phyloP scores from a whole-genome alignment of 2,113 vertebrate genomes.

The Melanocharis versteri region DNA sequence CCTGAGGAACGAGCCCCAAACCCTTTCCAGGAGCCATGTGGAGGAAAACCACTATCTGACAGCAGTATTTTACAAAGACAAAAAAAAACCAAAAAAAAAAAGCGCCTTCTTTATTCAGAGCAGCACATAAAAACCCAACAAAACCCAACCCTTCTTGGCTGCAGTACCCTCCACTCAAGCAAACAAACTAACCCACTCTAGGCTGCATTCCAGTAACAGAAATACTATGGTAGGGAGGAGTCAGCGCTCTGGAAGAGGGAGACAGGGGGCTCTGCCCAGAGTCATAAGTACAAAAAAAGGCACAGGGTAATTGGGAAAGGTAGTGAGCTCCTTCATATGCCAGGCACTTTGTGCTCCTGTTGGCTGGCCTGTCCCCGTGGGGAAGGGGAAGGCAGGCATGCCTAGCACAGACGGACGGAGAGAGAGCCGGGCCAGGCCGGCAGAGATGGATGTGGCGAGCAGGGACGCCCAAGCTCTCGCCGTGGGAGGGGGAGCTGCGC shows the following conservation, averaged over 20 bases:
- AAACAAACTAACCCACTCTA: constrained; percentile 66
- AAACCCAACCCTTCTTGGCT: constrained; percentile 64
- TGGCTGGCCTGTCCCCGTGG: neutral
- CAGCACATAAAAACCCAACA: constrained; percentile 80
- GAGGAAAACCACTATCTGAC: neutral
- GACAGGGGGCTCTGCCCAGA: constrained; percentile 19
- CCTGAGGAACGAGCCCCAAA: neutral
- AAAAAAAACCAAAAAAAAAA: neutral
- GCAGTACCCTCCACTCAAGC: constrained; percentile 62
- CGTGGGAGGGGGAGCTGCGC: neutral
- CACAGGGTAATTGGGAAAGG: constrained; percentile 66
- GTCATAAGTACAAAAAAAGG: constrained; percentile 58
- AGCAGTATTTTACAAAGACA: neutral
- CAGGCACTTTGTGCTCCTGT: constrained; percentile 87
- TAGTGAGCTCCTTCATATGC: constrained; percentile 90
- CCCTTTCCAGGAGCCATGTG: neutral
- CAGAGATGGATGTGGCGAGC: neutral
- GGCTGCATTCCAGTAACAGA: constrained; percentile 69
- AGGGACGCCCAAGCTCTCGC: neutral
- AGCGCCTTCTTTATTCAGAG: constrained; percentile 90
- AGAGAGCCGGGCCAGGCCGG: neutral
- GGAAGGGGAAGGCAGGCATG: neutral
- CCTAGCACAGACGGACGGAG: constrained; percentile 22
- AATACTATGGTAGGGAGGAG: constrained; percentile 64
- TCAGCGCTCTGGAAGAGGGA: constrained; percentile 18